Base-by-base conservation (phyloP, 2,888 invertebrate species). In the Sinohyriopsis cumingii region DNA sequence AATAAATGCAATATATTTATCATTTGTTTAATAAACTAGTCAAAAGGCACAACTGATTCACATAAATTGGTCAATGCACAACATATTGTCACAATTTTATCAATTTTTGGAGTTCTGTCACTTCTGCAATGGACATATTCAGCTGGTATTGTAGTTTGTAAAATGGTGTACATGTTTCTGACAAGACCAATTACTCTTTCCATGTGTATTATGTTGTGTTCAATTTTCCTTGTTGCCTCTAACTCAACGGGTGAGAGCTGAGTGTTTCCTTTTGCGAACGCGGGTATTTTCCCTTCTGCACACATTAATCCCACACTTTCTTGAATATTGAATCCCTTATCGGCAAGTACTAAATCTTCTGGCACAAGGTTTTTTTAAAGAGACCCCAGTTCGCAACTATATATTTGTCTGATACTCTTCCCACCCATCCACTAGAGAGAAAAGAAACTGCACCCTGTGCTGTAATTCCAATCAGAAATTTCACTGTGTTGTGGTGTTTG, bases 111-210 rank as follows among this genome's bases (percentile, higher is more conserved):
- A 1, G 57, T 28, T n/a, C 57, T 60, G 15, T 59, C 60, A 15
- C 28, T 45, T 19, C 67, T 56, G 25, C 65, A 60, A 18, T 6
- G 55, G 1, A 78, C 18, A 57, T 63, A 73, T 25, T 75, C 72
- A 15, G 73, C 67, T 28, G 76, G 73, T 5, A 76, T 9, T 5
- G 65, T 62, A 55, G 65, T 56, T 22, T 71, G 59, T n/a, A 80
- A 62, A 24, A 78, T 74, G 0, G 75, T 73, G 62, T 78, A 78
- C 57, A 71, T 80, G 55, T 80, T 74, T 1, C 80, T 18, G 0
- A 76, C 72, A 19, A 72, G 28, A 18, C 79, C 77, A 53, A 79
- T 79, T 19, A 79, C 76, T 24, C 74, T 20, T 60, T 76, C 79
- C 2, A 79, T 76, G 67, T 77, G 75, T 25, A 76, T 79, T 53